A percentile compares a stretch with the other conserved stretches of the same genome.
These are phyloP conservation scores for Drosophila kanekoi DNA, from an alignment of 2,888 invertebrate species.

Conservation along the genomic window DNA sequence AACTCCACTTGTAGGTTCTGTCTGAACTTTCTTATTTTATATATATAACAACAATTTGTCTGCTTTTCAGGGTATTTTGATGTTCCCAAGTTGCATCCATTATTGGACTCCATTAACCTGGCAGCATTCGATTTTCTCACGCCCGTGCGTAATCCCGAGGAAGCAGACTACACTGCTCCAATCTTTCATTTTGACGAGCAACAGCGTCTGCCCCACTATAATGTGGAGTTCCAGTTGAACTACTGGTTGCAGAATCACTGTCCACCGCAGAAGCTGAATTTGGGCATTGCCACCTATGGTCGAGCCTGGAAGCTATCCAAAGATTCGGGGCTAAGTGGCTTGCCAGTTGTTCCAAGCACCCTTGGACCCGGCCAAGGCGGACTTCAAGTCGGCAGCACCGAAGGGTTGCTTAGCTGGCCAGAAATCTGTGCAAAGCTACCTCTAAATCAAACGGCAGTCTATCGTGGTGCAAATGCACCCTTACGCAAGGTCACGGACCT, in stretches of 20 bases:
- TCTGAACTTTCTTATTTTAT: too few species aligned
- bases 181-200: constrained; percentile 90
- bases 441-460: constrained; percentile 87
- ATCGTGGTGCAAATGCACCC: constrained; percentile 88
- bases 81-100: constrained; percentile 89
- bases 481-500: constrained; percentile 91
- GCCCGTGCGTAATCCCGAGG: constrained; percentile 90
- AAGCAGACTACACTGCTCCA: constrained; percentile 92
- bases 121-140: constrained; percentile 92
- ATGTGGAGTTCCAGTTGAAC: constrained; percentile 88
- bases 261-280: constrained; percentile 89
- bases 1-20: constrained; percentile 88
- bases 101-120: constrained; percentile 92
- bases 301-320: constrained; percentile 91
- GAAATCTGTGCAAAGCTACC: constrained; percentile 91
- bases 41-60: not conserved
- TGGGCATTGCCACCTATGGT: constrained; percentile 90
- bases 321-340: constrained; percentile 90
- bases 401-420: constrained; percentile 91
- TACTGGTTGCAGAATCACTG: constrained; percentile 87
- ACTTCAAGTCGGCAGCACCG: constrained; percentile 88
- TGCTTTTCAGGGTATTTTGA: constrained; percentile 90
- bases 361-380: constrained; percentile 90
- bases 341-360: constrained; percentile 89
- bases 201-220: constrained; percentile 87